phyloP scores from a whole-genome alignment of 2,113 vertebrate genomes.

The Piaya cayana region DNA sequence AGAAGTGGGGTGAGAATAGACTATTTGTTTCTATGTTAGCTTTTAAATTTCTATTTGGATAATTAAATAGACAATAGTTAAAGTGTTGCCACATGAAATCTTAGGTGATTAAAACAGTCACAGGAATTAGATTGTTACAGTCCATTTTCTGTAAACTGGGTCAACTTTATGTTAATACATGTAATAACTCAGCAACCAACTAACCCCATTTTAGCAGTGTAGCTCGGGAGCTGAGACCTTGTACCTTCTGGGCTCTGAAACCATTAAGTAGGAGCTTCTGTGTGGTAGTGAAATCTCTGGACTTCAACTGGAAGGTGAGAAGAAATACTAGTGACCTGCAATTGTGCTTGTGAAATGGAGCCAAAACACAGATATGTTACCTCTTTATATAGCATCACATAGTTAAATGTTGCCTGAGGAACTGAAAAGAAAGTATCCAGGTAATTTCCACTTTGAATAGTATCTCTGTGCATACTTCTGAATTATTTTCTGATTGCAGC shows the following conservation, averaged over 20 bases:
- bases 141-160: background rate
- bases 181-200: background rate
- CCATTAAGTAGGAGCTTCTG: rapidly evolving
- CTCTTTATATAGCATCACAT: background rate
- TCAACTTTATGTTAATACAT: background rate
- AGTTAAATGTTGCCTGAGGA: background rate
- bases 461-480: background rate
- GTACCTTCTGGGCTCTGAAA: background rate
- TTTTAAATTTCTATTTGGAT: background rate
- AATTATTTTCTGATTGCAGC: background rate
- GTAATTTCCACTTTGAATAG: background rate
- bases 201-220: background rate
- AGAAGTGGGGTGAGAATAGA: background rate
- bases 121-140: background rate
- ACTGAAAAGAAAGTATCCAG: background rate
- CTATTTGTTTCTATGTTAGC: background rate
- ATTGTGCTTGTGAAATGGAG: background rate
- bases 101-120: background rate
- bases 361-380: background rate
- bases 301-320: background rate
- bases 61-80: background rate
- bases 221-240: background rate
- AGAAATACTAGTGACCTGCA: background rate
- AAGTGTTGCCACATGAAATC: background rate
- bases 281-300: background rate